Base-by-base conservation (phyloP, 2,888 invertebrate genomes). In the Mongoloraphidia duomilia region DNA sequence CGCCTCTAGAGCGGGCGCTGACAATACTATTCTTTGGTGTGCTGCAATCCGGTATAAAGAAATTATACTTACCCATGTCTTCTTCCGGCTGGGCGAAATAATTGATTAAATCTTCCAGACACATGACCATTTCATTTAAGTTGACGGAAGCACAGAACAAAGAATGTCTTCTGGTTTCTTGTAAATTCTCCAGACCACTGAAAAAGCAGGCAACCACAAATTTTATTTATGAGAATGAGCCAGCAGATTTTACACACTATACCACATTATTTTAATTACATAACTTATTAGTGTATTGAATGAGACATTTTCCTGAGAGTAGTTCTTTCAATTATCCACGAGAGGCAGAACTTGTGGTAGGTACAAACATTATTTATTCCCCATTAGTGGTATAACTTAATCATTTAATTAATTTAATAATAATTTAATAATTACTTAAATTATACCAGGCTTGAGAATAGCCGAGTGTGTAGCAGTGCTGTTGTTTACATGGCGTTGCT, bases 31-130 rank as follows among this genome's bases (percentile, higher is more conserved):
- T 11, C 11, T 11, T 10, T 9, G 37, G 37, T 9, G 9, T 36
- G 37, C 9, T 36, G 37, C 9, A 11, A 43, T 39, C 9, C 36
- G n/a, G 26, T 46, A 11, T 41, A 34, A 42, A 44, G 11, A 43
- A 50, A 43, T 52, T 37, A 13, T 41, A 55, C 69, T 66, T 71
- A 95, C 95, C 94, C 82, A 95, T 93, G 60, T 96, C 95, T 60
- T 95, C 94, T 58, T 88, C 91, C 1, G 98, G 99, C 63, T 98
- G 97, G 5, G 95, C 94, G 70, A 99, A 99, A 69, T 98, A 99
- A 66, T 95, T 96, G 60, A 99, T 99, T 55, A 99, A 79, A 75
- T 99, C 98, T 65, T 98, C 97, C 50, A 99, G 76, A 62, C 96
- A 94, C 88, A 95, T 96, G 45, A 96, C 90, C 86, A 99, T 97